Conservation (phyloP, 35 echinoderm and acorn worm species). For the Lytechinus pictus region DNA sequence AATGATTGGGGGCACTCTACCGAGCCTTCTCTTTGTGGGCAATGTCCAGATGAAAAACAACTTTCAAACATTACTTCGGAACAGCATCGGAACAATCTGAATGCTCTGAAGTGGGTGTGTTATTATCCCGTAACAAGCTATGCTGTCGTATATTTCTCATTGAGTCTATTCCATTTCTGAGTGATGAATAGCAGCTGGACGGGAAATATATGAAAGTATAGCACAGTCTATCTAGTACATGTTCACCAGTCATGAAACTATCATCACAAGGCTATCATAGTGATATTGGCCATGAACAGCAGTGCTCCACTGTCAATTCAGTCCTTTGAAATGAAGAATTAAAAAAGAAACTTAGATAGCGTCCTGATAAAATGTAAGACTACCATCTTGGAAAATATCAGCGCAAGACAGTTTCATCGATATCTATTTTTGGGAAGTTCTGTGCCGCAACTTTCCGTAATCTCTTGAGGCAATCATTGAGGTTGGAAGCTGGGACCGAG, state of each 20-base stretch:
- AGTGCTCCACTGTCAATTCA: not conserved
- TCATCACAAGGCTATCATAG: too few relatives aligned
- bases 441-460: conserved; percentile 82
- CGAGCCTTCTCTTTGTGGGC: too few relatives aligned
- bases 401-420: conserved; percentile 84
- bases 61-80: not conserved
- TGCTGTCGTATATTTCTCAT: too few relatives aligned
- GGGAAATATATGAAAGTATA: too few relatives aligned
- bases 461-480: conserved; percentile 77
- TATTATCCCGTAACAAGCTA: too few relatives aligned
- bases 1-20: too few relatives aligned
- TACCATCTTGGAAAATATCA: not conserved
- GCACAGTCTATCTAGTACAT: too few relatives aligned
- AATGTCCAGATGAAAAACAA: not conserved
- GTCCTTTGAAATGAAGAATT: not conserved
- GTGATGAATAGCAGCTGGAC: too few relatives aligned
- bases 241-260: too few relatives aligned
- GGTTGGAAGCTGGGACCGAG: conserved; percentile 79
- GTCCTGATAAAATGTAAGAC: not conserved
- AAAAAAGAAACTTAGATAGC: not conserved
- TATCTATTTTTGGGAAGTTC: conserved; percentile 66
- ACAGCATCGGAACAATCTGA: not conserved
- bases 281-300: not conserved
- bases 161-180: too few relatives aligned
- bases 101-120: too few relatives aligned